These are phyloP conservation scores for Orchestia grillus DNA, from an alignment of 1,140 invertebrate species.

Conservation along the genomic window DNA sequence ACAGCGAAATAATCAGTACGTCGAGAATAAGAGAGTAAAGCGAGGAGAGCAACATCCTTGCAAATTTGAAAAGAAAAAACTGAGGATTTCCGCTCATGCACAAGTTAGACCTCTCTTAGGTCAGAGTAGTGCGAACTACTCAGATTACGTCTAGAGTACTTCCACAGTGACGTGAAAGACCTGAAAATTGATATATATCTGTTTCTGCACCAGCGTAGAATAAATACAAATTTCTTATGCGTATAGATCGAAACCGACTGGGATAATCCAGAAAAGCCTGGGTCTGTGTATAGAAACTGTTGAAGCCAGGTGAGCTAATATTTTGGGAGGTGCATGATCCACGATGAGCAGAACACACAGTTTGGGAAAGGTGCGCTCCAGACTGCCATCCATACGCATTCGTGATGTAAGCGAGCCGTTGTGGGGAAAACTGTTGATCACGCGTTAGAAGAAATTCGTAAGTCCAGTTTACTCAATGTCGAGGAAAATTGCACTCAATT, in stretches of 20 bases:
- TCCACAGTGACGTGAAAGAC: no score
- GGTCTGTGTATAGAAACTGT: not conserved
- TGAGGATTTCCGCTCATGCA: no score
- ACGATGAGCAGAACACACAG: not conserved
- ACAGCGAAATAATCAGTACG: no score
- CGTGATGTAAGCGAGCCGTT: not conserved
- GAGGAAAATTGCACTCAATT: not conserved
- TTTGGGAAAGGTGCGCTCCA: not conserved
- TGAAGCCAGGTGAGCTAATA: not conserved
- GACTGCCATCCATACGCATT: not conserved
- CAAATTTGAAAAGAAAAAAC: no score
- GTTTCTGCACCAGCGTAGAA: not conserved
- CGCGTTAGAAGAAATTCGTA: not conserved
- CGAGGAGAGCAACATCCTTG: no score
- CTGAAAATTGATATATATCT: no score
- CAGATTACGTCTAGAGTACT: no score
- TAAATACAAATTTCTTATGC: not conserved
- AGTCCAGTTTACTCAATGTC: not conserved
- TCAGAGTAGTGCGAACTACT: no score
- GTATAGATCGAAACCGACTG: not conserved
- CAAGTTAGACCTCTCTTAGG: no score
- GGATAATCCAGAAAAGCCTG: not conserved
- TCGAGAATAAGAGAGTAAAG: no score
- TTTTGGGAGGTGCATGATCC: not conserved
- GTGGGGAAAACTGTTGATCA: not conserved